Evolutionary conservation across 2,113 vertebrate species (phyloP).

Genomic region (Carlito syrichta): DNA sequence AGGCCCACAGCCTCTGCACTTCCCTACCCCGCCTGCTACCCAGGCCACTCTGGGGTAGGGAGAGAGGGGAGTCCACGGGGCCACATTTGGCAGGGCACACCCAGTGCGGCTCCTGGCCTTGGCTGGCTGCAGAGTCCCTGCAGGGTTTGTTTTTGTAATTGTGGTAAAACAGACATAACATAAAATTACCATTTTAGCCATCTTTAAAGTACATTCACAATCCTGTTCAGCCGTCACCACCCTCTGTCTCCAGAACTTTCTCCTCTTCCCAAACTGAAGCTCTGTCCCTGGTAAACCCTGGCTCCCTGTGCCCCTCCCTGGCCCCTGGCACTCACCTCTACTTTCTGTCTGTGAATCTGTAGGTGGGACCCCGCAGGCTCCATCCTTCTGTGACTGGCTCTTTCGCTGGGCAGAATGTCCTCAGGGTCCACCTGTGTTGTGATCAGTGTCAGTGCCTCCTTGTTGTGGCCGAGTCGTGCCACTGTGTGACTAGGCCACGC

Average conservation of each 20-base stretch:
- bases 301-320: too few species aligned
- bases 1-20: background rate
- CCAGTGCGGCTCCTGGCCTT: background rate
- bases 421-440: rapidly evolving
- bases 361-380: too few species aligned
- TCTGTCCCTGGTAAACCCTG: rapidly evolving
- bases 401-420: background rate
- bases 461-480: background rate
- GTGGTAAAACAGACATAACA: background rate
- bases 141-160: background rate
- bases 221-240: rapidly evolving
- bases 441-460: background rate
- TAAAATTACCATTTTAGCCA: background rate
- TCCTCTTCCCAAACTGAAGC: background rate
- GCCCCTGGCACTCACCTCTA: background rate
- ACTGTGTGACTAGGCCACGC: background rate
- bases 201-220: rapidly evolving
- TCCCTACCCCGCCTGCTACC: too few species aligned
- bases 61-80: background rate
- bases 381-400: background rate
- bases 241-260: background rate
- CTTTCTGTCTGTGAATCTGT: too few species aligned
- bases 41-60: background rate
- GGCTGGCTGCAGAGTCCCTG: background rate
- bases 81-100: background rate